phyloP scores from a whole-genome alignment of 1,140 invertebrate genomes.

The Pseudomyrmex flavicornis region DNA sequence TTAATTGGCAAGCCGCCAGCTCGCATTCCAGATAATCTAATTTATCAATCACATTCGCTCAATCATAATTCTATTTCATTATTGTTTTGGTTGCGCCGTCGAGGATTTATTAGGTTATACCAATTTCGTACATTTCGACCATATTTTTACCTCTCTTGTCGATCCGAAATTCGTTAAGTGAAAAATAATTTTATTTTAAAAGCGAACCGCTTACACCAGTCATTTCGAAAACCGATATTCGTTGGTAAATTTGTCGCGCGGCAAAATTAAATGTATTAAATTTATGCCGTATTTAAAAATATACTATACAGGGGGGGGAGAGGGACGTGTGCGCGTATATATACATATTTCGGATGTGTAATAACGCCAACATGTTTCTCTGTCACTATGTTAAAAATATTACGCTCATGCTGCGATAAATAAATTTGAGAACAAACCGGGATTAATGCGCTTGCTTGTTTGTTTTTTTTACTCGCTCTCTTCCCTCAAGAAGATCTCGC shows the following conservation, averaged over 20 bases:
- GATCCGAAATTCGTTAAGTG: constrained; percentile 33
- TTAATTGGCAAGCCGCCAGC: neutral
- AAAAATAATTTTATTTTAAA: constrained; percentile 36
- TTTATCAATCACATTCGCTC: neutral
- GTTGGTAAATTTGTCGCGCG: constrained; percentile 37
- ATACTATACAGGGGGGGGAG: neutral
- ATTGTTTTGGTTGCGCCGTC: neutral
- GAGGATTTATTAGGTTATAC: constrained; percentile 37
- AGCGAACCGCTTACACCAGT: neutral
- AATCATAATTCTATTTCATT: constrained; percentile 3
- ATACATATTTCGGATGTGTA: constrained; percentile 24
- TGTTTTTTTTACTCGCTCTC: too few species aligned
- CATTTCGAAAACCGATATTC: constrained; percentile 37
- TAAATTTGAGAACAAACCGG: constrained; percentile 26
- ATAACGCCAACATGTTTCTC: constrained; percentile 38
- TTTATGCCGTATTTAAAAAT: constrained; percentile 14
- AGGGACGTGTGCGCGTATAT: too few species aligned
- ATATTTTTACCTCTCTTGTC: constrained; percentile 23
- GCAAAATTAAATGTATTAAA: constrained; percentile 50
- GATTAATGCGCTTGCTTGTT: constrained; percentile 35
- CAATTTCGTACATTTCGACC: constrained; percentile 21
- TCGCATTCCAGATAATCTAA: neutral
- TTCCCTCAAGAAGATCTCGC: neutral
- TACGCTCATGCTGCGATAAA: constrained; percentile 26
- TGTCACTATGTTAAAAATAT: constrained; percentile 52